phyloP scores from a whole-genome alignment of 1,140 invertebrate species.

The Geopemphigus sp. region DNA sequence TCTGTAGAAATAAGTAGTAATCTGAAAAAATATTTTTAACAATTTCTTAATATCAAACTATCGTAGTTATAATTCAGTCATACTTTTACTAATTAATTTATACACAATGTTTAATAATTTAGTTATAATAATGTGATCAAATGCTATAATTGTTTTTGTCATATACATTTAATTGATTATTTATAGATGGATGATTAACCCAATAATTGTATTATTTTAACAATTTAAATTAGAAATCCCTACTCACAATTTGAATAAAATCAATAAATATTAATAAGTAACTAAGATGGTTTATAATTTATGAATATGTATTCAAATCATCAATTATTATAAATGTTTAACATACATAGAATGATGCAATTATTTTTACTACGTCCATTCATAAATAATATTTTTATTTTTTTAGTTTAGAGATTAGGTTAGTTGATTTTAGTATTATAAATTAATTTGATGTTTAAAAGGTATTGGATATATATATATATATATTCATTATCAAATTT shows the following conservation, averaged over 20 bases:
- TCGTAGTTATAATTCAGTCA: constrained; percentile 13
- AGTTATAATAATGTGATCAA: constrained; percentile 18
- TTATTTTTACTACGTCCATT: background rate
- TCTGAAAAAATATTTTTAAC: constrained; percentile 1
- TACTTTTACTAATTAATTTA: background rate
- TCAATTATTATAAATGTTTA: background rate
- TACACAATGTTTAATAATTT: background rate
- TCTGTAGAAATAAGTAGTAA: constrained; percentile 31
- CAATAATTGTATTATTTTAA: background rate
- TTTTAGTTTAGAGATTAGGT: constrained; percentile 23
- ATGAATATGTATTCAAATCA: background rate
- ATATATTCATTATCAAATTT: background rate
- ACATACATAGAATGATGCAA: no score
- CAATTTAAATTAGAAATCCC: no score
- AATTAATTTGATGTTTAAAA: background rate
- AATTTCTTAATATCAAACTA: background rate
- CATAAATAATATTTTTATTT: constrained; percentile 23
- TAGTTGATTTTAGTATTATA: constrained; percentile 3
- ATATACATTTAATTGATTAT: background rate
- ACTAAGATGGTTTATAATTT: no score
- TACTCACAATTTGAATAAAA: no score
- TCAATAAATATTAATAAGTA: no score
- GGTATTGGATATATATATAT: background rate
- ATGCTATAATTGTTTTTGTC: constrained; percentile 9
- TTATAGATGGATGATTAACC: background rate